Evolutionary conservation across 2,888 invertebrate species (phyloP).

Genomic region (Synergus umbraculus): DNA sequence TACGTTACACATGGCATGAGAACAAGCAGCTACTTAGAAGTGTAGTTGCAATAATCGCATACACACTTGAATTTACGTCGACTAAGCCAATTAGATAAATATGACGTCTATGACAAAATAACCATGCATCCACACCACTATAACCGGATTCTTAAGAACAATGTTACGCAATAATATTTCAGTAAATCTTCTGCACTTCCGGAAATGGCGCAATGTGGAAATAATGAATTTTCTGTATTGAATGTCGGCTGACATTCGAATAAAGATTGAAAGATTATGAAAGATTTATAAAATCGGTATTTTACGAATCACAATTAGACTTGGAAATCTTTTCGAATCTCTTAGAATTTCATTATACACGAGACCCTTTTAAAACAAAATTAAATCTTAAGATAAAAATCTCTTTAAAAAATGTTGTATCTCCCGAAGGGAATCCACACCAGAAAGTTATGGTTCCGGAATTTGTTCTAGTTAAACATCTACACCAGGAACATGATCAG

Average conservation of each 20-base stretch:
- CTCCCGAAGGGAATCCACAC: too few relatives aligned
- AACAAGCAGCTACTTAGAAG: slow-evolving; percentile 33
- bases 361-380: too few relatives aligned
- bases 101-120: neutral
- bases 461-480: neutral
- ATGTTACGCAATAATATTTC: neutral
- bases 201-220: neutral
- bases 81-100: slow-evolving; percentile 28
- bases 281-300: too few relatives aligned
- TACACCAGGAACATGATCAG: neutral
- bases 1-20: neutral
- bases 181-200: neutral
- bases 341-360: too few relatives aligned
- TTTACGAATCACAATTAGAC: too few relatives aligned
- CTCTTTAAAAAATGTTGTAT: too few relatives aligned
- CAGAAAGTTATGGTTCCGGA: too few relatives aligned
- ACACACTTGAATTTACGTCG: slow-evolving; percentile 12
- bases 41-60: slow-evolving; percentile 15
- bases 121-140: neutral
- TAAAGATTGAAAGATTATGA: too few relatives aligned
- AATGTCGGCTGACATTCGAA: too few relatives aligned
- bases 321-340: too few relatives aligned
- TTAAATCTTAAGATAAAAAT: too few relatives aligned
- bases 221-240: neutral
- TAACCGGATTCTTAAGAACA: slow-evolving; percentile 1